phyloP scores from a whole-genome alignment of 2,888 invertebrate species.

The Latrodectus elegans region DNA sequence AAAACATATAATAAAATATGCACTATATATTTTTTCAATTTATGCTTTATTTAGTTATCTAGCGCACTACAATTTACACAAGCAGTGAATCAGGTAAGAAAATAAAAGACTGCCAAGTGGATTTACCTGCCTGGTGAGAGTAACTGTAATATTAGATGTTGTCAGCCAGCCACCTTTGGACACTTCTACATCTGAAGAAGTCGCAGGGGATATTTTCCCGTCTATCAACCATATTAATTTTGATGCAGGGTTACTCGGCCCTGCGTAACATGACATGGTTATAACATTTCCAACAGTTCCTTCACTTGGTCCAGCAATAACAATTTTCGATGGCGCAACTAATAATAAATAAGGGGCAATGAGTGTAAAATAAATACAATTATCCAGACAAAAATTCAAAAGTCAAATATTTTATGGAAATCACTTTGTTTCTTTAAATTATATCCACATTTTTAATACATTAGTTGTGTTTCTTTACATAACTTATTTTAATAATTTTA shows the following conservation, averaged over 20 bases:
- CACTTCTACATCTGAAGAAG: conserved; percentile 74
- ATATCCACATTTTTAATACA: too few relatives aligned
- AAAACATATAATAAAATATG: too few relatives aligned
- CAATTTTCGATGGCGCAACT: conserved; percentile 75
- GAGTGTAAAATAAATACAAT: too few relatives aligned
- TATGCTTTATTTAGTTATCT: too few relatives aligned
- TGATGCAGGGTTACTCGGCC: conserved; percentile 75
- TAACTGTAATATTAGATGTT: conserved; percentile 88
- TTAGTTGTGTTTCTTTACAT: too few relatives aligned
- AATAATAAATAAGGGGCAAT: conserved; percentile 69
- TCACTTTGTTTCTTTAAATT: too few relatives aligned
- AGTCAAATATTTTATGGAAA: too few relatives aligned
- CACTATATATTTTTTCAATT: too few relatives aligned
- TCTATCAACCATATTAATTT: conserved; percentile 74
- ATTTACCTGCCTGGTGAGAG: conserved; percentile 73
- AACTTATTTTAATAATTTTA: too few relatives aligned
- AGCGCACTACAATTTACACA: too few relatives aligned
- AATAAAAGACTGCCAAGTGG: not conserved
- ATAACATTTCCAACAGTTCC: conserved; percentile 74
- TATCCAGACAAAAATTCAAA: too few relatives aligned
- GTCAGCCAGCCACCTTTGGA: conserved; percentile 90
- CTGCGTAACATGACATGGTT: conserved; percentile 74
- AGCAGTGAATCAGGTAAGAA: too few relatives aligned
- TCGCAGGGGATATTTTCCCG: conserved; percentile 70
- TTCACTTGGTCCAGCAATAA: conserved; percentile 73